Percentiles rank a stretch among this genome's conserved stretches.
Evolutionary conservation across 2,113 vertebrate genomes (phyloP).

Genomic region (Macrotis lagotis): DNA sequence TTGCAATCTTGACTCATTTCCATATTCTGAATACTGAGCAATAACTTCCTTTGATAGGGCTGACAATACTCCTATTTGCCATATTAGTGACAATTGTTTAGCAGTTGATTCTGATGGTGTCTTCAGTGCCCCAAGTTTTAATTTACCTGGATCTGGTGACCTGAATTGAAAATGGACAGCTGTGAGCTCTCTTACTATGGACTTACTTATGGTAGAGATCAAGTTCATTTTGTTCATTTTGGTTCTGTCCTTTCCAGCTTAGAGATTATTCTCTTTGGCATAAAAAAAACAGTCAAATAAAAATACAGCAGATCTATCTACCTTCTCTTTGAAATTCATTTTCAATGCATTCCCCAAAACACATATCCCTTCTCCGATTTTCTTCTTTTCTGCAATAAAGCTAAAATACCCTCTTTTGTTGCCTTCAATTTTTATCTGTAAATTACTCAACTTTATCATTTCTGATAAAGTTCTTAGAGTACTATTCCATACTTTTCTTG

Average conservation of each 20-base stretch:
- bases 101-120: background rate
- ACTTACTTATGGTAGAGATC: background rate
- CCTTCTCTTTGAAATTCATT: background rate
- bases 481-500: background rate
- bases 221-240: background rate
- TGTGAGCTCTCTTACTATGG: background rate
- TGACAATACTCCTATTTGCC: background rate
- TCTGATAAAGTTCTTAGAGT: background rate
- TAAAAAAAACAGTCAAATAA: background rate
- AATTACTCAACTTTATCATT: background rate
- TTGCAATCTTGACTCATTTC: background rate
- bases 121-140: background rate
- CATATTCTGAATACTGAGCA: background rate
- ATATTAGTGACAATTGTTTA: background rate
- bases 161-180: background rate
- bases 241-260: background rate
- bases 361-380: background rate
- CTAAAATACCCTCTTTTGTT: background rate
- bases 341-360: too few species aligned
- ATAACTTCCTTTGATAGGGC: background rate
- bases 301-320: background rate
- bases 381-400: background rate
- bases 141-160: background rate
- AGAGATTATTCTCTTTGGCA: background rate
- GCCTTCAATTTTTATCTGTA: background rate